Percentiles rank a stretch among this genome's conserved stretches.
Conservation (phyloP, 1,140 invertebrate species). For the Papilio dardanus region DNA sequence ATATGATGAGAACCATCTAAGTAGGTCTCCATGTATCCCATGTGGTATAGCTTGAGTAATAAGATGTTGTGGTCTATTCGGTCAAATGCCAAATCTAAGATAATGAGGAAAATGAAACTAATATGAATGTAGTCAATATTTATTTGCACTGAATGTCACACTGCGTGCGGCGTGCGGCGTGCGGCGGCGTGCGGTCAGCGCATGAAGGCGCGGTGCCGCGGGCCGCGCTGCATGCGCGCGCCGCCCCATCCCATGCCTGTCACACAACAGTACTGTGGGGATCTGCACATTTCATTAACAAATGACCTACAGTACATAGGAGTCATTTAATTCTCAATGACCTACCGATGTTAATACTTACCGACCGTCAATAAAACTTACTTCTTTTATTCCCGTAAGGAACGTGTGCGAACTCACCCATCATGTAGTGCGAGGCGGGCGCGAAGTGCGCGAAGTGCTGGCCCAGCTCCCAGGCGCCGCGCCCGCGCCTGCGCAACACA, state of each 20-base stretch:
- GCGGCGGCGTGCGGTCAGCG: slow-evolving; percentile 41
- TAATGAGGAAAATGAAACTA: too few relatives aligned
- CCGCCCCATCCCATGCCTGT: slow-evolving; percentile 67
- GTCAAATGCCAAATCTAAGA: too few relatives aligned
- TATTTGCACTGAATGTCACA: too few relatives aligned
- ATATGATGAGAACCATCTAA: background rate
- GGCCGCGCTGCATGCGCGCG: slow-evolving; percentile 60
- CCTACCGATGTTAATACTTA: too few relatives aligned
- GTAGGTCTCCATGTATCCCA: background rate
- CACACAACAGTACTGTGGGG: slow-evolving; percentile 22
- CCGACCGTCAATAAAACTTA: too few relatives aligned
- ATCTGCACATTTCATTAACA: too few relatives aligned
- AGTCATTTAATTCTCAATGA: too few relatives aligned
- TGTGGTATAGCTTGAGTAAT: too few relatives aligned
- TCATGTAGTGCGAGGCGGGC: slow-evolving; percentile 65
- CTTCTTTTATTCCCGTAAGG: too few relatives aligned
- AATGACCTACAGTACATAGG: too few relatives aligned
- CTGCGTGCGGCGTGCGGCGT: background rate
- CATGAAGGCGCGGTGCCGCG: slow-evolving; percentile 66
- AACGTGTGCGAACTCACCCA: slow-evolving; percentile 58
- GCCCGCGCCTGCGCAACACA: slow-evolving; percentile 58
- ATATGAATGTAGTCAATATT: too few relatives aligned
- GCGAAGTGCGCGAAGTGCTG: slow-evolving; percentile 75
- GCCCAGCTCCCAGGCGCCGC: slow-evolving; percentile 76
- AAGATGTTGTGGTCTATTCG: too few relatives aligned